Evolutionary conservation across 2,888 invertebrate species (phyloP).

Genomic region (Minunthozetes semirufus): DNA sequence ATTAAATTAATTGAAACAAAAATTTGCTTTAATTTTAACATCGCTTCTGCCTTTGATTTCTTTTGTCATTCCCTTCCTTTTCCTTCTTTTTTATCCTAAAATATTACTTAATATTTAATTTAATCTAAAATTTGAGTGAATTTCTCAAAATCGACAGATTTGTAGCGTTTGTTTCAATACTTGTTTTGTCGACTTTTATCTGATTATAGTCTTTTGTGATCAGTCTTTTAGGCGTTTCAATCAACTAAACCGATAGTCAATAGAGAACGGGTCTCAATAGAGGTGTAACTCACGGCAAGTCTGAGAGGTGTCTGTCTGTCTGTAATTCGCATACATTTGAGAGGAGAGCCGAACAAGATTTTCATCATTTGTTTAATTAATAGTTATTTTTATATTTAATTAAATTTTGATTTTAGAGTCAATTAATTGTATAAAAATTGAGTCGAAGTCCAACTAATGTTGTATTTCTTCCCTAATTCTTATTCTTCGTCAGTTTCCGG

Average conservation of each 20-base stretch:
- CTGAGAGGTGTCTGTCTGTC: too few relatives aligned
- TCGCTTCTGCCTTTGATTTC: neutral
- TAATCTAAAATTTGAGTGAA: neutral
- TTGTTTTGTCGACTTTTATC: conserved; percentile 5
- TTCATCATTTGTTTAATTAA: neutral
- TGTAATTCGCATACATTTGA: conserved; percentile 13
- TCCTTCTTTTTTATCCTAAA: neutral
- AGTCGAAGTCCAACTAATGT: neutral
- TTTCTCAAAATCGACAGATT: neutral
- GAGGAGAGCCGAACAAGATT: conserved; percentile 13
- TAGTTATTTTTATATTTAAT: neutral
- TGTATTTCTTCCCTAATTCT: conserved; percentile 27
- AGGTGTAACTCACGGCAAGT: conserved; percentile 21
- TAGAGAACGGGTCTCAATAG: conserved; percentile 9
- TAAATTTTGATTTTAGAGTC: neutral
- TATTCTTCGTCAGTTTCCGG: conserved; percentile 64
- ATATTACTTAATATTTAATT: neutral
- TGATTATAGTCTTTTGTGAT: conserved; percentile 27
- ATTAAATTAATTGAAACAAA: conserved; percentile 3
- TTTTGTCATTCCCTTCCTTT: neutral
- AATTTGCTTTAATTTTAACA: conserved; percentile 1
- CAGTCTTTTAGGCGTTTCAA: conserved; percentile 16
- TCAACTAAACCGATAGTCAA: conserved; percentile 16
- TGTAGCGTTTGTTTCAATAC: conserved; percentile 13
- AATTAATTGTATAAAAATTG: conserved; percentile 18